Percentiles rank a stretch among this genome's conserved stretches.
phyloP scores from a whole-genome alignment of 2,113 vertebrate genomes.

The Synodontis membranacea region DNA sequence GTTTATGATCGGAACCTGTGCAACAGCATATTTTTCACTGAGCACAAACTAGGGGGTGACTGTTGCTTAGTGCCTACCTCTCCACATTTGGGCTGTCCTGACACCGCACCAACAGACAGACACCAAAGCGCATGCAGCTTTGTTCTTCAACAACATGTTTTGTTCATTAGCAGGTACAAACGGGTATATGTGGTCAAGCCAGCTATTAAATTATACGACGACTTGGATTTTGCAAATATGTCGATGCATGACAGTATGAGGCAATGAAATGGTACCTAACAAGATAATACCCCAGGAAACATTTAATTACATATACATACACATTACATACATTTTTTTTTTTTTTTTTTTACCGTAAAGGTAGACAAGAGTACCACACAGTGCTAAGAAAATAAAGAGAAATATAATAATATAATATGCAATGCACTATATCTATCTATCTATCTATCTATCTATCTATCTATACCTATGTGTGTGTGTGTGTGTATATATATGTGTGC shows the following conservation, averaged over 20 bases:
- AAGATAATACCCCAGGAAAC: background rate
- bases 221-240: background rate
- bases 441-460: background rate
- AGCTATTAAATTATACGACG: background rate
- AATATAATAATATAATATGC: background rate
- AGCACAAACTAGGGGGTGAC: conserved; percentile 10
- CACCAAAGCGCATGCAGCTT: too few relatives aligned
- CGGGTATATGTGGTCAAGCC: background rate
- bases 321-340: too few relatives aligned
- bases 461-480: too few relatives aligned
- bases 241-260: background rate
- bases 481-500: too few relatives aligned
- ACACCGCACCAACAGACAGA: background rate
- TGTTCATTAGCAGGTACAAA: background rate
- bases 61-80: background rate
- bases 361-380: background rate
- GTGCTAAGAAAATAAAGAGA: background rate
- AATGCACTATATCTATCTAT: too few relatives aligned
- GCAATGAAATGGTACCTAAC: background rate
- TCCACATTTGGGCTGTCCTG: background rate
- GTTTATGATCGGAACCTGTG: conserved; percentile 48
- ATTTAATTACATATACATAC: too few relatives aligned
- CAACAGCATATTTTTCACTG: conserved; percentile 18
- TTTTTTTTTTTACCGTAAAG: background rate
- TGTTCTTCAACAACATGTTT: background rate